A percentile compares a stretch with the other conserved stretches of the same genome.
phyloP scores from a whole-genome alignment of 2,888 invertebrate genomes.

The Euzophera pinguis region DNA sequence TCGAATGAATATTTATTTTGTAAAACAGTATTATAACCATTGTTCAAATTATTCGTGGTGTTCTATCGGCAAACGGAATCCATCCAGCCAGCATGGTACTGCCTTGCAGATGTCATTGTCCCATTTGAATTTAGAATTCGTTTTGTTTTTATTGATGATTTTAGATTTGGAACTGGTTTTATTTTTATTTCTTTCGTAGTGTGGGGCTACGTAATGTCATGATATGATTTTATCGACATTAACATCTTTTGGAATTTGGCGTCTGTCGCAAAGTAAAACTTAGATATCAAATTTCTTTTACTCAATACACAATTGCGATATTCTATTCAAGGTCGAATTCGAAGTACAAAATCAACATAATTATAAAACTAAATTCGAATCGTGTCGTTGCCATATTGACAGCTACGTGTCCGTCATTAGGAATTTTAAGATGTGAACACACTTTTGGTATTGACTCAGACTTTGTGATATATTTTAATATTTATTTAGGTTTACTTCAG shows the following conservation, averaged over 20 bases:
- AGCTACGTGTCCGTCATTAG: conserved; percentile 7
- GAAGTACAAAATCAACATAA: not conserved
- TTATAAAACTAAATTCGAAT: conserved; percentile 5
- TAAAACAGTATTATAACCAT: conserved; percentile 39
- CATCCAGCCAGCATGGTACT: not conserved
- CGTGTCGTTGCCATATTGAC: conserved; percentile 8
- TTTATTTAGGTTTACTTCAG: too few species aligned
- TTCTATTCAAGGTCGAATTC: conserved; percentile 1
- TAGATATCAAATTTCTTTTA: not conserved
- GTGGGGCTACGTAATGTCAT: too few species aligned
- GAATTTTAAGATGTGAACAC: conserved; percentile 2
- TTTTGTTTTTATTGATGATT: not conserved
- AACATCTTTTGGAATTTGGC: too few species aligned
- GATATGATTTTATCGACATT: too few species aligned
- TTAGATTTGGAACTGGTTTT: not conserved
- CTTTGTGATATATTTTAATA: too few species aligned
- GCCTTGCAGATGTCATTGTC: not conserved
- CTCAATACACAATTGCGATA: not conserved
- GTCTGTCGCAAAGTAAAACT: too few species aligned
- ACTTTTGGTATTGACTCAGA: not conserved
- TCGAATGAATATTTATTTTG: conserved; percentile 73
- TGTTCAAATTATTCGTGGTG: conserved; percentile 62
- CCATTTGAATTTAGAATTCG: not conserved
- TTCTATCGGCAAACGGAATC: conserved; percentile 4
- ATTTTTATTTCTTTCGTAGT: not conserved